Conservation (phyloP, 2,113 vertebrate genomes). For the Chionis minor region DNA sequence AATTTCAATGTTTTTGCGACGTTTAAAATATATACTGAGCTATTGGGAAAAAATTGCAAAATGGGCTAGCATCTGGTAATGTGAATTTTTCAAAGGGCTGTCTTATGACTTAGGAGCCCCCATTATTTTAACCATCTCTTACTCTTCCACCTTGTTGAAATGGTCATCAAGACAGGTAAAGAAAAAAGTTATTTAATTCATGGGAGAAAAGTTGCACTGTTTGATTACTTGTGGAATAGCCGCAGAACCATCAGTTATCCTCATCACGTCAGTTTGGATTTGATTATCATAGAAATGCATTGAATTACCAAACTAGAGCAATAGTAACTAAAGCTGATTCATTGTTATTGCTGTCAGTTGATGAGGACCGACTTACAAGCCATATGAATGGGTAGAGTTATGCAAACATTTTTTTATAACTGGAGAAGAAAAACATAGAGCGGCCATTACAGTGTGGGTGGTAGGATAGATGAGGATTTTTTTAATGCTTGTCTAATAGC, state of each 20-base stretch:
- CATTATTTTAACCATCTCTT: background rate
- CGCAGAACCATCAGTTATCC: slow-evolving; percentile 58
- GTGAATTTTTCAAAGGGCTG: slow-evolving; percentile 7
- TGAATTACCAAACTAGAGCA: slow-evolving; percentile 71
- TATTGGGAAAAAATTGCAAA: slow-evolving; percentile 9
- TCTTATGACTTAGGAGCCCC: background rate
- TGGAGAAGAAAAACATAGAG: slow-evolving; percentile 55
- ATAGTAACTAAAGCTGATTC: slow-evolving; percentile 74
- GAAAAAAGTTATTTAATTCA: slow-evolving; percentile 43
- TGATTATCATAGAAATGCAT: slow-evolving; percentile 74
- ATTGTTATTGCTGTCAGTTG: slow-evolving; percentile 72
- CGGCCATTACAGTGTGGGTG: slow-evolving; percentile 46
- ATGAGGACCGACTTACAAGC: slow-evolving; percentile 67
- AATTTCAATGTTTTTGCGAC: background rate
- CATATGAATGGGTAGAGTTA: slow-evolving; percentile 59
- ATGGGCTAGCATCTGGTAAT: background rate
- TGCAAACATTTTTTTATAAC: slow-evolving; percentile 63
- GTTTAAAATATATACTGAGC: background rate
- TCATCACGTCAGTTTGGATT: slow-evolving; percentile 72
- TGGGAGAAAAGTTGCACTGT: slow-evolving; percentile 46
- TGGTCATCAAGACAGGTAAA: background rate
- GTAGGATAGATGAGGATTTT: background rate
- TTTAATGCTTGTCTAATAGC: slow-evolving; percentile 5
- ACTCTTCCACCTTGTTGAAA: background rate
- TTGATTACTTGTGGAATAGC: slow-evolving; percentile 23